Evolutionary conservation across 2,113 vertebrate species (phyloP), one percentile per base, ranked within the genome.

Genomic region (Spea multiplicata): DNA sequence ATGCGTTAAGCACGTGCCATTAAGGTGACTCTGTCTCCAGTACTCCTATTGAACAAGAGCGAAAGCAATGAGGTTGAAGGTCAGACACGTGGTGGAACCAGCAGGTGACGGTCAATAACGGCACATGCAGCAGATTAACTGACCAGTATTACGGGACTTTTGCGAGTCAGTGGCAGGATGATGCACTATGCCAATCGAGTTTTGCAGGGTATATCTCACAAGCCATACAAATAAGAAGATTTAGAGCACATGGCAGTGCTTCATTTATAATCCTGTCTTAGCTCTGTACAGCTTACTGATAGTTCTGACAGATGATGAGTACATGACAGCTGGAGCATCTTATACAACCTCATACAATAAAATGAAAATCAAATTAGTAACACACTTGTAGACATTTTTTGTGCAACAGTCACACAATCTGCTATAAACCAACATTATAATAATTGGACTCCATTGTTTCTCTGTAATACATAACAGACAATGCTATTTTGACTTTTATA

Each of bases 261-360:
- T 93, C 91, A 82, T 91, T 88, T 89, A 89, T 94, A 95, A 94
- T 95, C 93, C 93, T 92, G 92, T 93, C 92, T 94, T 93, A 93
- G 93, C 92, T 90, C 90, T 91, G 91, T 91, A 91, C 88, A 91
- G 91, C 88, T 91, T 93, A 92, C 90, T 91, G 90, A 91, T 87
- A 88, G 90, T 91, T 91, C 88, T 88, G 89, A 93, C 91, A 93
- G 91, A 90, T 93, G 92, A 92, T 74, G 90, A 90, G 87, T 86
- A 87, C 87, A 87, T 88, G 93, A 93, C 93, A 94, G 93, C 91
- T 94, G 93, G 90, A 87, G 90, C 86, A 88, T 90, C 91, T 91
- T 88, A 87, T 81, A 89, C 88, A 84, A 90, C 86, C 81, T 85
- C 87, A 87, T 86, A 90, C 88, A 90, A 90, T 89, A 92, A 91